Percentiles rank a stretch among this genome's conserved stretches.
phyloP scores from a whole-genome alignment of 53 echinoderm and acorn worm genomes.

The Hippasteria phrygiana region DNA sequence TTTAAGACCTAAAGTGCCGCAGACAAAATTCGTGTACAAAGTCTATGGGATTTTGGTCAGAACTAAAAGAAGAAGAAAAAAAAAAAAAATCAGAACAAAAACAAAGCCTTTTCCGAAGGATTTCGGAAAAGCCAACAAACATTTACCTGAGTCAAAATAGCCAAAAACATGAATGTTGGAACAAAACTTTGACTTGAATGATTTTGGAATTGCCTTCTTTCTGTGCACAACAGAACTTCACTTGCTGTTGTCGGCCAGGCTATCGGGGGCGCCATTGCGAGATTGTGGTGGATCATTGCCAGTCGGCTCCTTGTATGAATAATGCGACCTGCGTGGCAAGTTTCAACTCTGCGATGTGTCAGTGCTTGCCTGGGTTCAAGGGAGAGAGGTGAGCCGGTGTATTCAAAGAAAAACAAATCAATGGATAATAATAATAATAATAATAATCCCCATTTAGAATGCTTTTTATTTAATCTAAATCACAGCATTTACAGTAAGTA shows the following conservation, averaged over 20 bases:
- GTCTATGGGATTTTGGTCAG: too few species aligned
- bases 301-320: conserved; percentile 63
- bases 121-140: too few species aligned
- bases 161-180: neutral
- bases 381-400: conserved; percentile 50
- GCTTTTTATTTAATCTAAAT: too few species aligned
- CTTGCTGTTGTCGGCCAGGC: conserved; percentile 75
- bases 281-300: conserved; percentile 61
- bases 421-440: neutral
- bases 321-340: conserved; percentile 56
- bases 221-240: conserved; percentile 57
- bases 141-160: too few species aligned
- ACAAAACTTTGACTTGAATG: neutral
- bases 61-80: too few species aligned
- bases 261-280: conserved; percentile 80
- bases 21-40: too few species aligned
- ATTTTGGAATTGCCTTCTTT: neutral
- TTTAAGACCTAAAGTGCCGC: too few species aligned
- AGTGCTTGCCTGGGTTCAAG: conserved; percentile 55
- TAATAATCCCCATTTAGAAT: neutral
- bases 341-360: conserved; percentile 51
- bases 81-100: too few species aligned
- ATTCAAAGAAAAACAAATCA: too few species aligned
- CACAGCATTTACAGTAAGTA: too few species aligned
- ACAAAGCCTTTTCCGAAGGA: too few species aligned